These are phyloP conservation scores for Acleris literana DNA, from an alignment of 2,888 invertebrate species.

Conservation along the genomic window DNA sequence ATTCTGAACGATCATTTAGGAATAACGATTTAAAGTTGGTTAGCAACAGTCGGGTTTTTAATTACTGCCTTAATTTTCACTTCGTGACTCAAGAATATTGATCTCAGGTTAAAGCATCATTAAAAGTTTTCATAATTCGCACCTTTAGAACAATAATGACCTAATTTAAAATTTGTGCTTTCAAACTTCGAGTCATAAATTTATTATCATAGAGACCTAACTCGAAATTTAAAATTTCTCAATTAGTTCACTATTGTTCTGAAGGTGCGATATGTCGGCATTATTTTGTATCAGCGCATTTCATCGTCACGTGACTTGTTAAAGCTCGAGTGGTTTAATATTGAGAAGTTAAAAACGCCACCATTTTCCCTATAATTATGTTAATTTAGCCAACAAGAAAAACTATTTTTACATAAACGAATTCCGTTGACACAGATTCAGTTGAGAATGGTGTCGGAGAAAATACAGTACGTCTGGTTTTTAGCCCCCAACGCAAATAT, in stretches of 20 bases:
- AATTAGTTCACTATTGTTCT: too few species aligned
- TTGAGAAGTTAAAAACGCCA: constrained; percentile 6
- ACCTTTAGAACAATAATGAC: too few species aligned
- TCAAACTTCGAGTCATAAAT: too few species aligned
- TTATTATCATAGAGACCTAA: too few species aligned
- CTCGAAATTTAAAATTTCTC: too few species aligned
- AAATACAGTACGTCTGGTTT: constrained; percentile 13
- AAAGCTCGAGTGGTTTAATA: constrained; percentile 4
- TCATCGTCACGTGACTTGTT: constrained; percentile 1
- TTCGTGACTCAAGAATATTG: too few species aligned
- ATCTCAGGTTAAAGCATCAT: neutral
- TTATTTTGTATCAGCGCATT: neutral
- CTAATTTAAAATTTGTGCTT: too few species aligned
- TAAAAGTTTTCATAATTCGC: neutral
- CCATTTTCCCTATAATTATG: constrained; percentile 23
- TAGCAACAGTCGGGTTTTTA: too few species aligned
- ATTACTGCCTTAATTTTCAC: too few species aligned
- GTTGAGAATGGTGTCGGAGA: neutral
- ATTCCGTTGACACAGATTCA: constrained; percentile 32
- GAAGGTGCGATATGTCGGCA: too few species aligned
- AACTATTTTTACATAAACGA: constrained; percentile 33
- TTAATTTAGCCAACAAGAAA: constrained; percentile 29
- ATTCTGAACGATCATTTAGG: too few species aligned
- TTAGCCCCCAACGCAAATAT: neutral
- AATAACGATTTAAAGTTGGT: too few species aligned